Evolutionary conservation across 2,113 vertebrate species (phyloP).

Genomic region (Alligator sinensis): DNA sequence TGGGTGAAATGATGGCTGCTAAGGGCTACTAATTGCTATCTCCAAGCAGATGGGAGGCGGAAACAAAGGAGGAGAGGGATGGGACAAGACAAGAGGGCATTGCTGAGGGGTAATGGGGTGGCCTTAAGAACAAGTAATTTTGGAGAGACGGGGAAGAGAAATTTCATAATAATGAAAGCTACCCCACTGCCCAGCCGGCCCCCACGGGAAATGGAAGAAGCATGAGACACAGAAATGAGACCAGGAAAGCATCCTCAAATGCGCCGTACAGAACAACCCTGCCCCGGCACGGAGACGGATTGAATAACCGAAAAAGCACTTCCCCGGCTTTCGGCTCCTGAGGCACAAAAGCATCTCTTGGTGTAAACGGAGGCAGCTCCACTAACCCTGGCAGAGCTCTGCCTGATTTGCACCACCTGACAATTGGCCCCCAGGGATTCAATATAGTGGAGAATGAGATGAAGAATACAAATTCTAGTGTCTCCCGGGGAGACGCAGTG

Average conservation of each 20-base stretch:
- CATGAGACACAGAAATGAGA: slow-evolving; percentile 72
- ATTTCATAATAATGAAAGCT: slow-evolving; percentile 46
- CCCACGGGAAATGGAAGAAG: slow-evolving; percentile 33
- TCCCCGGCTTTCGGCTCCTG: slow-evolving; percentile 63
- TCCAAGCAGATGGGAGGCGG: not conserved
- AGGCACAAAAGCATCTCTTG: slow-evolving; percentile 54
- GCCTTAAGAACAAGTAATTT: accelerated
- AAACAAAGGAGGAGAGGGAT: not conserved
- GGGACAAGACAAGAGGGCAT: not conserved
- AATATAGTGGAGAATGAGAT: slow-evolving; percentile 1
- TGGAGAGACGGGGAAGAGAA: not conserved
- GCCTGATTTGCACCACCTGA: slow-evolving; percentile 17
- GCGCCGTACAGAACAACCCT: slow-evolving; percentile 61
- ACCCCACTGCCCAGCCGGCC: not conserved
- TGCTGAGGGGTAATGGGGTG: not conserved
- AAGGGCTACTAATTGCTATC: not conserved
- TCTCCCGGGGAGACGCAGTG: not conserved
- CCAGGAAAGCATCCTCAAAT: slow-evolving; percentile 54
- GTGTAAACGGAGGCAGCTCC: slow-evolving; percentile 66
- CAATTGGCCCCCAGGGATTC: slow-evolving; percentile 1
- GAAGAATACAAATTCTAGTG: slow-evolving; percentile 11
- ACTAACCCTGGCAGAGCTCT: slow-evolving; percentile 55
- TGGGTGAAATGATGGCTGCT: not conserved
- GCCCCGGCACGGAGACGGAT: slow-evolving; percentile 59
- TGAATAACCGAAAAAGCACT: slow-evolving; percentile 68